Evolutionary conservation across 2,113 vertebrate species (phyloP).

Genomic region (Noturus placidus): DNA sequence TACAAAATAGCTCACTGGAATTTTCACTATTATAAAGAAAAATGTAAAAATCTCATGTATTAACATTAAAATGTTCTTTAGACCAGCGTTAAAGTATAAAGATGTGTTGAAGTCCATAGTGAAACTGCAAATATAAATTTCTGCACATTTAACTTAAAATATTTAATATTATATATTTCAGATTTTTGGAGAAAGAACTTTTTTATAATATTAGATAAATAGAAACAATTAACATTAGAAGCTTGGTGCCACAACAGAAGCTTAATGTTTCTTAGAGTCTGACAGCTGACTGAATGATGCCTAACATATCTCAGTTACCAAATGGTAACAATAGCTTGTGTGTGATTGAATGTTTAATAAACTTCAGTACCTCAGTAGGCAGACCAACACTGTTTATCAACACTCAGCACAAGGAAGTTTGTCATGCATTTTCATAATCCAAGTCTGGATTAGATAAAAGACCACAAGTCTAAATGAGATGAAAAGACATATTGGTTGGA

Average conservation of each 20-base stretch:
- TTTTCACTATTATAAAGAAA: background rate
- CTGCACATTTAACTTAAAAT: background rate
- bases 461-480: conserved; percentile 23
- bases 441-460: conserved; percentile 30
- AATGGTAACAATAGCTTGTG: conserved; percentile 26
- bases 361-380: conserved; percentile 38
- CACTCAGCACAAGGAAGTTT: conserved; percentile 11
- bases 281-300: conserved; percentile 12
- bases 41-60: background rate
- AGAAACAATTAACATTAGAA: background rate
- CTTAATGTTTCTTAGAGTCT: background rate
- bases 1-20: background rate
- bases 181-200: background rate
- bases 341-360: conserved; percentile 42
- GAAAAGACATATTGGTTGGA: conserved; percentile 36
- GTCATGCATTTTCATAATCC: conserved; percentile 25
- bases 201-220: background rate
- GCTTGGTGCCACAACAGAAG: background rate
- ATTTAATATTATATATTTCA: background rate
- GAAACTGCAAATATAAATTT: background rate
- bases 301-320: conserved; percentile 6
- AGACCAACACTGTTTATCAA: conserved; percentile 44
- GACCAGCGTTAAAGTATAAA: background rate
- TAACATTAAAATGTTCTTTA: background rate
- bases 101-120: background rate